phyloP scores from a whole-genome alignment of 1,140 invertebrate genomes.

The Meloidogyne exigua region DNA sequence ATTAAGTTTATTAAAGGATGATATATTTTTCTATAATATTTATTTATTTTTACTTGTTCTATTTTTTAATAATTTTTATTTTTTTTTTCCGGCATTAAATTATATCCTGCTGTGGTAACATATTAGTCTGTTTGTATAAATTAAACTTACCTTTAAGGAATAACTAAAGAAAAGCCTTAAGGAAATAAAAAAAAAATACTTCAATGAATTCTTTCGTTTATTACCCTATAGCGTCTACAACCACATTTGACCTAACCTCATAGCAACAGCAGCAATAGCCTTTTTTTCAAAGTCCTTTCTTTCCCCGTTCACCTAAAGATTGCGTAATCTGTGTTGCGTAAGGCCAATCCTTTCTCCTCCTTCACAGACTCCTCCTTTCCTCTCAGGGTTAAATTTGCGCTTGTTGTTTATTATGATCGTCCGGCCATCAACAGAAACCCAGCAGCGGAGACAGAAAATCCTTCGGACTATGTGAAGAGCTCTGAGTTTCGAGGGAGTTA shows the following conservation, averaged over 20 bases:
- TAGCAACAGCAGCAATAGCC: background rate
- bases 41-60: background rate
- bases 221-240: background rate
- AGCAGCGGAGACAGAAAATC: background rate
- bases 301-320: constrained; percentile 2
- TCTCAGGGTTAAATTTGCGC: constrained; percentile 1
- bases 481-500: background rate
- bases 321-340: constrained; percentile 1
- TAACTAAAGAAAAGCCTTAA: background rate
- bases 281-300: background rate
- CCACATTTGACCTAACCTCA: background rate
- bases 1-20: too few species aligned
- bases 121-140: background rate
- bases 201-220: background rate
- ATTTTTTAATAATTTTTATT: background rate
- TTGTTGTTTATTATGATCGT: background rate
- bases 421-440: background rate
- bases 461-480: background rate
- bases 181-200: background rate
- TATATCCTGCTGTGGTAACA: background rate
- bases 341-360: background rate
- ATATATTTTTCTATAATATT: too few species aligned
- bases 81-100: background rate
- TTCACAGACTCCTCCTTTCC: background rate
- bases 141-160: background rate